A percentile compares a stretch with the other conserved stretches of the same genome.
Conservation (phyloP, 92 coral and sea anemone genomes). For the Zoanthus sociatus region DNA sequence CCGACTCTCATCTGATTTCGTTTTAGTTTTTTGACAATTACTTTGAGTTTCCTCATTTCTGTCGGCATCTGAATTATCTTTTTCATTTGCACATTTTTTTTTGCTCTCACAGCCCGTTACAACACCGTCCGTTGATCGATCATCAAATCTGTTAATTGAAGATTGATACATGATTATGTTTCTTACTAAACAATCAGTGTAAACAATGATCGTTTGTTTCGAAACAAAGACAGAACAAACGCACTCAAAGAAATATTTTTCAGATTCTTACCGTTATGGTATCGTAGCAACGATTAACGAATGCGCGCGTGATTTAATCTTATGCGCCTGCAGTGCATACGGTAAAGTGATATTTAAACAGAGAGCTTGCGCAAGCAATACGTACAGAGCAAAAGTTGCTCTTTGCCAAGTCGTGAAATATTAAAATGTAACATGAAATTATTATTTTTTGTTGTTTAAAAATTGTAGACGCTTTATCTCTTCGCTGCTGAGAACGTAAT, state of each 20-base stretch:
- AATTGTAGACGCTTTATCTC: no score
- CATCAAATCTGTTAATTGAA: background rate
- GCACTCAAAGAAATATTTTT: conserved; percentile 29
- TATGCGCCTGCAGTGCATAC: conserved; percentile 18
- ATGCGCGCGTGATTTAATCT: conserved; percentile 12
- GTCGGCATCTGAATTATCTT: background rate
- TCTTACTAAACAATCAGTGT: conserved; percentile 23
- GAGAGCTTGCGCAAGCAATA: background rate
- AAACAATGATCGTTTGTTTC: conserved; percentile 47
- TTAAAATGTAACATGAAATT: no score
- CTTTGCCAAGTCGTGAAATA: background rate
- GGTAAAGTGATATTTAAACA: background rate
- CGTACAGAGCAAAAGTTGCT: background rate
- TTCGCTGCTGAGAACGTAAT: no score
- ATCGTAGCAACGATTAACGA: conserved; percentile 37
- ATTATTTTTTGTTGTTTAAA: no score
- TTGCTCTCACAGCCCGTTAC: conserved; percentile 1
- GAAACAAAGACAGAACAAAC: conserved; percentile 47
- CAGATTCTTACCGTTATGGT: conserved; percentile 26
- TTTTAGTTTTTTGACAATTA: background rate
- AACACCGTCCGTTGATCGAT: background rate
- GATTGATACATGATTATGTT: conserved; percentile 11
- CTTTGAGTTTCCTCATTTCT: conserved; percentile 2
- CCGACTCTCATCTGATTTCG: background rate
- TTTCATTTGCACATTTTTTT: background rate